phyloP scores from a whole-genome alignment of 2,113 vertebrate species.

The Montifringilla adamsi region DNA sequence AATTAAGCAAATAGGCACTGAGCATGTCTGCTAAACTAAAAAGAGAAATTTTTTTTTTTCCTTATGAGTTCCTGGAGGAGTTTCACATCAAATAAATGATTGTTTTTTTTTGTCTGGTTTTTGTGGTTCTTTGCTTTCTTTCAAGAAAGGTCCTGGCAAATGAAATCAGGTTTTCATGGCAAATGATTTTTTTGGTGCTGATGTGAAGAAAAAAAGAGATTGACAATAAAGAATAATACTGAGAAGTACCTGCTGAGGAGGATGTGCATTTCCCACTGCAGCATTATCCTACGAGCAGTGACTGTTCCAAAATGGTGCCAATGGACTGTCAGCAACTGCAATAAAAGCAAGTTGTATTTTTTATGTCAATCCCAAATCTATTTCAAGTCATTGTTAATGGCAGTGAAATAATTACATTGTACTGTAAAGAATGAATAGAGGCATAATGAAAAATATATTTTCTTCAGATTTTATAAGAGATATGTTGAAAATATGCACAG shows the following conservation, averaged over 20 bases:
- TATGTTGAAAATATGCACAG: neutral
- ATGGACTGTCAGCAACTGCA: neutral
- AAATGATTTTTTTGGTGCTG: neutral
- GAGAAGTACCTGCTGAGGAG: neutral
- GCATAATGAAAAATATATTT: neutral
- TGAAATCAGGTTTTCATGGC: neutral
- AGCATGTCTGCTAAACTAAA: neutral
- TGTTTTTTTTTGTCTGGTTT: neutral
- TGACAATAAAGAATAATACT: neutral
- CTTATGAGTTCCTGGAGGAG: neutral
- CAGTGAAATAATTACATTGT: slow-evolving; percentile 39
- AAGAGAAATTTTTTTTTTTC: neutral
- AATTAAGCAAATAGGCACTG: neutral
- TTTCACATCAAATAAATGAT: neutral
- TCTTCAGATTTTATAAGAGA: neutral
- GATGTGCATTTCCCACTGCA: neutral
- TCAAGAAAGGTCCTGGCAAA: neutral
- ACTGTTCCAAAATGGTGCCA: neutral
- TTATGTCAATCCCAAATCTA: neutral
- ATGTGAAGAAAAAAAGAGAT: neutral
- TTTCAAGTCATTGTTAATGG: slow-evolving; percentile 37
- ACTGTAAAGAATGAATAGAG: slow-evolving; percentile 16
- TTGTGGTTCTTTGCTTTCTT: neutral
- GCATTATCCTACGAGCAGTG: accelerated
- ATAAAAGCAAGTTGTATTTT: neutral